Conservation (phyloP, 2,113 vertebrate species). For the Megaleporinus macrocephalus region DNA sequence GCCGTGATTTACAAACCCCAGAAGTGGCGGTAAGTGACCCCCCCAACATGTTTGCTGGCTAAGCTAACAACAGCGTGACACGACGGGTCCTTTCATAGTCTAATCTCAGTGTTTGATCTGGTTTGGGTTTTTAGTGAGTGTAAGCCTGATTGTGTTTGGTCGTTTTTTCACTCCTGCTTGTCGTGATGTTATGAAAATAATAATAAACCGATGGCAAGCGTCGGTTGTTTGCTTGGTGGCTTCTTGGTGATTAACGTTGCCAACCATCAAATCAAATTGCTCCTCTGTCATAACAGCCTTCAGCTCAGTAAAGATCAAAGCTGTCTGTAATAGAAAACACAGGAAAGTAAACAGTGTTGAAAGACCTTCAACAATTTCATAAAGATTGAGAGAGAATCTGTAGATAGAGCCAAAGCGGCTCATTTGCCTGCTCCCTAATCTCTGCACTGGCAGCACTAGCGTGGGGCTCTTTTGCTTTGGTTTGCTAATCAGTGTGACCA, state of each 20-base stretch:
- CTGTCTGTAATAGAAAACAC: no score
- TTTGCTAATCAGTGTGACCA: slow-evolving; percentile 2
- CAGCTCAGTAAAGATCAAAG: no score
- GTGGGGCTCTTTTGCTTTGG: not conserved
- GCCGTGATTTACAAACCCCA: not conserved
- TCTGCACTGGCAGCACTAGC: not conserved
- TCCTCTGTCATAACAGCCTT: no score
- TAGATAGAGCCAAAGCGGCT: not conserved
- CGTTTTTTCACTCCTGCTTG: no score
- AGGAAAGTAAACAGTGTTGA: not conserved
- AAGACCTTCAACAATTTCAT: not conserved
- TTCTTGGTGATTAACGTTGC: not conserved
- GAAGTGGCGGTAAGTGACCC: slow-evolving; percentile 43
- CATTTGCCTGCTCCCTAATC: not conserved
- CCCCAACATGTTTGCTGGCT: not conserved
- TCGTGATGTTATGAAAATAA: no score
- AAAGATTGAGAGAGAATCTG: not conserved
- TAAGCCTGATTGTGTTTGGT: no score
- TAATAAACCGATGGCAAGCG: not conserved
- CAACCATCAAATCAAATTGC: no score
- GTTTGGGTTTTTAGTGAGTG: not conserved
- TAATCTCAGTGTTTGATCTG: not conserved
- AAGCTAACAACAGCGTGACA: not conserved
- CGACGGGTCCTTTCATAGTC: not conserved
- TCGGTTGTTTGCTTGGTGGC: not conserved